Conservation (phyloP, 2,797 vertebrate genomes). For the Gymnothorax reevesii region DNA sequence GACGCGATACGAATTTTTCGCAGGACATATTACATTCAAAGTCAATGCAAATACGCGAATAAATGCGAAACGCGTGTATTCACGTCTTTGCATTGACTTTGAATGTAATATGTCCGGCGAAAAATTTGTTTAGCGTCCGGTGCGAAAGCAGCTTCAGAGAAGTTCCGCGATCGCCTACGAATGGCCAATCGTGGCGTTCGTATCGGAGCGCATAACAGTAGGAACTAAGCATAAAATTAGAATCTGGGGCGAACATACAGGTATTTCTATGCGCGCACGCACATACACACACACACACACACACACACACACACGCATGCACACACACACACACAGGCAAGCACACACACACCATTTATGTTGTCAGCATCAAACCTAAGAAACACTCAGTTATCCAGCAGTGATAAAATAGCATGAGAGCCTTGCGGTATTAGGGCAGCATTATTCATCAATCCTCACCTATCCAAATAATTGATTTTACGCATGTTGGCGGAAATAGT, state of each 20-base stretch:
- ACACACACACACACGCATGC: neutral
- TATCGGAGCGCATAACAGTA: too few species aligned
- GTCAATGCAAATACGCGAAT: too few species aligned
- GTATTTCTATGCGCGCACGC: neutral
- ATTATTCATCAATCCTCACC: neutral
- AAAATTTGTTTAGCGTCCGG: too few species aligned
- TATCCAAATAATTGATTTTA: neutral
- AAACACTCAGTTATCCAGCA: neutral
- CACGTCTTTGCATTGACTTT: too few species aligned
- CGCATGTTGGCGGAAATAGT: neutral
- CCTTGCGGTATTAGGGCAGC: neutral
- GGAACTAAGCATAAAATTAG: neutral
- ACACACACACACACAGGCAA: neutral
- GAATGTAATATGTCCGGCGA: too few species aligned
- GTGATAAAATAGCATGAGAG: neutral
- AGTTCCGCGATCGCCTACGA: too few species aligned
- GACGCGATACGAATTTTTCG: too few species aligned
- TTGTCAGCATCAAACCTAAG: neutral
- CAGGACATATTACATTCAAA: too few species aligned
- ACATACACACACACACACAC: neutral
- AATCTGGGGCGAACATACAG: neutral
- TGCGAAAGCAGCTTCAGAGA: too few species aligned
- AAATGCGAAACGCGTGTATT: too few species aligned
- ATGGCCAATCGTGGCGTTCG: too few species aligned
- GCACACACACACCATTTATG: neutral